Conservation (phyloP, 1,140 invertebrate species). For the Cherax quadricarinatus region DNA sequence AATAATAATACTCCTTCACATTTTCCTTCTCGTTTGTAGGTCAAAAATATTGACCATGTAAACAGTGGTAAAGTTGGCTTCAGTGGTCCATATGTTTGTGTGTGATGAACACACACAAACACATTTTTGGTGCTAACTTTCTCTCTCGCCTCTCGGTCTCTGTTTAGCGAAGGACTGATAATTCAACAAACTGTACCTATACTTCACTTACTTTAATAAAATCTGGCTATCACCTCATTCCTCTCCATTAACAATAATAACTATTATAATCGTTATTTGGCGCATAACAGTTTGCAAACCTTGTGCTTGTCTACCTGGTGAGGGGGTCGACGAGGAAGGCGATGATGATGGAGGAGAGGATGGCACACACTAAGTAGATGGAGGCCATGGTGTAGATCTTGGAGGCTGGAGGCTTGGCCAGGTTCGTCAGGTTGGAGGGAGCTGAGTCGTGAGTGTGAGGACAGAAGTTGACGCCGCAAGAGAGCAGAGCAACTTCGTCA, state of each 20-base stretch:
- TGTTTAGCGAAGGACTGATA: no score
- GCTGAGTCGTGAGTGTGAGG: conserved; percentile 24
- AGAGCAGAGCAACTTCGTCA: conserved; percentile 38
- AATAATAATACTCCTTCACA: no score
- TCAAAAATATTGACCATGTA: no score
- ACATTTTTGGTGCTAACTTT: no score
- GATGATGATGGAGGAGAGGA: conserved; percentile 90
- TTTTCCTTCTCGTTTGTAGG: no score
- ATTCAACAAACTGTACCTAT: no score
- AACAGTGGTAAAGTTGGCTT: no score
- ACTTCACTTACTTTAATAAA: no score
- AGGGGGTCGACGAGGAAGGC: conserved; percentile 92
- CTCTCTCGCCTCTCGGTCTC: no score
- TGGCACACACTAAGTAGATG: conserved; percentile 91
- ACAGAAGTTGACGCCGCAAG: conserved; percentile 70
- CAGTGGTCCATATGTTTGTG: no score
- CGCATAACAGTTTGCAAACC: not conserved
- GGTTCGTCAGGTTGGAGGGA: conserved; percentile 75
- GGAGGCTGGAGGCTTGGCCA: conserved; percentile 86
- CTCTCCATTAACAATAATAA: not conserved
- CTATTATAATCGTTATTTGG: not conserved
- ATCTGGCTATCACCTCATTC: no score
- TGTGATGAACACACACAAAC: no score
- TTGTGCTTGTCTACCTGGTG: conserved; percentile 81
- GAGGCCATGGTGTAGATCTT: conserved; percentile 92